Evolutionary conservation across 1,140 invertebrate genomes (phyloP), one percentile per base, ranked within the genome.

Genomic region (Cotesia chilonis): DNA sequence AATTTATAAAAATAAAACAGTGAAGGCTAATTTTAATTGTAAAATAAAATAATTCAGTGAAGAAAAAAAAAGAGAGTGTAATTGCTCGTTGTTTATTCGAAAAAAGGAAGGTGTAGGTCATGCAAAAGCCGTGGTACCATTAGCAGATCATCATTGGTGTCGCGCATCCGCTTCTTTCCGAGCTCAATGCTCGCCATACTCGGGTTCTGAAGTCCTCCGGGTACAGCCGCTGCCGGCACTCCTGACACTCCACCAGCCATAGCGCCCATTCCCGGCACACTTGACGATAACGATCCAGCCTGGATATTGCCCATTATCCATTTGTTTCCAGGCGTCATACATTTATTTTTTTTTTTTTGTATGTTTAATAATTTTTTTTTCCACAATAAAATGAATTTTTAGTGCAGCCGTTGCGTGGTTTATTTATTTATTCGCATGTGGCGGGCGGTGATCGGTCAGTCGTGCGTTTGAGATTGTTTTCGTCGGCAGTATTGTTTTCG

Each of bases 121-220:
- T 89, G 89, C 89, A 89, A 87, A 89, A 90, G 90, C 90, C 86
- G 88, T 89, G 92, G 93, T 95, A 95, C 94, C 94, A 95, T 93
- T 92, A 95, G 91, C 90, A 95, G 90, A 90, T 95, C 94, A 89
- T 93, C 93, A 88, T 92, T 91, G 89, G 91, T 91, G 89, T 93
- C 92, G 88, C 92, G 91, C 88, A 91, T 90, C 88, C 92, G 91
- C 91, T 95, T 95, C 93, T 95, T 94, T 90, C 93, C 93, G 88
- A 93, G 90, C 89, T 92, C 91, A 85, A 90, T 88, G 81, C 85
- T 81, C 81, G 87, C 87, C 85, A 88, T 88, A 82, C 83, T 86
- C 86, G 91, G 89, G 78, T 85, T 87, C 85, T 89, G 88, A 81
- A 90, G 88, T 85, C 86, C 87, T 86, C 84, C 84, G 76, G 83